These are phyloP conservation scores for Folsomia candida DNA, from an alignment of 2,888 invertebrate species.

Conservation along the genomic window DNA sequence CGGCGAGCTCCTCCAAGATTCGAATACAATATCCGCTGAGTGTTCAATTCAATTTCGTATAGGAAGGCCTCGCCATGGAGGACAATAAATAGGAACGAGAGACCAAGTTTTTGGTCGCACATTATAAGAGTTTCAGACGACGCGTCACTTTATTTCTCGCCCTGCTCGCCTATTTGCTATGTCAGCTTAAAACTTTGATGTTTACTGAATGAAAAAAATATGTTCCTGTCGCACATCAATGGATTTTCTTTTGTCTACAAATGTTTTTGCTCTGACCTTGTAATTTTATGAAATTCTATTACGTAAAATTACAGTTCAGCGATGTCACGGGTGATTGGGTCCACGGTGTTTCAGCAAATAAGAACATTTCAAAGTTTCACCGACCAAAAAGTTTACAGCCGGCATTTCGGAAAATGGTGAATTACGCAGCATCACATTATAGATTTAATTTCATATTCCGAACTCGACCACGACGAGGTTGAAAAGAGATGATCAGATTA, in stretches of 20 bases:
- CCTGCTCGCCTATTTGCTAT: not conserved
- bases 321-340: not conserved
- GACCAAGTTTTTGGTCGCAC: not conserved
- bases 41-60: not conserved
- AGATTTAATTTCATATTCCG: not conserved
- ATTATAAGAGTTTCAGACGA: not conserved
- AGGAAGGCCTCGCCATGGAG: not conserved
- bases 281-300: not conserved
- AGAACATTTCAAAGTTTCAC: not conserved
- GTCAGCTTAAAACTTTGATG: slow-evolving; percentile 3
- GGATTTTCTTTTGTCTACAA: not conserved
- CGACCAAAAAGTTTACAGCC: too few species aligned
- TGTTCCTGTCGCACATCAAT: not conserved
- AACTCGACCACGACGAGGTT: not conserved
- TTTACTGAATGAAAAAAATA: not conserved
- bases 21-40: not conserved
- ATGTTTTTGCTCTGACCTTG: not conserved
- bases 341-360: not conserved
- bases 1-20: not conserved
- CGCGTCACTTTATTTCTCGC: not conserved
- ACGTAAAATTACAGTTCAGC: too few species aligned
- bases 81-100: not conserved
- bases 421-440: not conserved
- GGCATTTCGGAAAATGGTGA: too few species aligned
- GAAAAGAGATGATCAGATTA: not conserved